These are phyloP conservation scores for Emydocephalus ijimae DNA, from an alignment of 2,113 vertebrate genomes.

Conservation along the genomic window DNA sequence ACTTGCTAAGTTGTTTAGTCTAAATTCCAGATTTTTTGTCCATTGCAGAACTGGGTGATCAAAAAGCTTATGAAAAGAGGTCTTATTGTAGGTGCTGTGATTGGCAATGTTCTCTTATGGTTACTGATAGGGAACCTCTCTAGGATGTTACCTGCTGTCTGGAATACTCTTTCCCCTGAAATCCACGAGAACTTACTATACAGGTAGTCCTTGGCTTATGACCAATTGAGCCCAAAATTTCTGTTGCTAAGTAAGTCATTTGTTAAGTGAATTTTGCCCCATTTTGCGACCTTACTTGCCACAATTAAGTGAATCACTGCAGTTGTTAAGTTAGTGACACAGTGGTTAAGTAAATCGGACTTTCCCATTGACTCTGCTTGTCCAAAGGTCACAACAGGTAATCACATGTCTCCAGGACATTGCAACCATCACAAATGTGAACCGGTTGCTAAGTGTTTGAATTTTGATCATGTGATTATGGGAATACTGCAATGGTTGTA, in stretches of 20 bases:
- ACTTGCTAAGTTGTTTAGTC: rapidly evolving
- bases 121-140: neutral
- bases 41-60: neutral
- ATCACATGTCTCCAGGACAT: neutral
- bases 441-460: neutral
- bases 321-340: neutral
- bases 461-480: neutral
- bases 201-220: neutral
- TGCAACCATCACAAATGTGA: neutral
- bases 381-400: neutral
- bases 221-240: neutral
- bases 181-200: neutral
- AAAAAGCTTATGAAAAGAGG: neutral
- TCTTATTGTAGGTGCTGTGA: neutral
- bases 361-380: neutral
- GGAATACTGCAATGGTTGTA: neutral
- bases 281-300: neutral
- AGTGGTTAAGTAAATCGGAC: neutral
- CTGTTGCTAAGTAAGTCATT: neutral
- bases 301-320: neutral
- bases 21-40: neutral
- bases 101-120: neutral
- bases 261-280: neutral
- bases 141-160: neutral
- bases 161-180: neutral